Evolutionary conservation across 2,888 invertebrate genomes (phyloP).

Genomic region (Copidosoma aretas): DNA sequence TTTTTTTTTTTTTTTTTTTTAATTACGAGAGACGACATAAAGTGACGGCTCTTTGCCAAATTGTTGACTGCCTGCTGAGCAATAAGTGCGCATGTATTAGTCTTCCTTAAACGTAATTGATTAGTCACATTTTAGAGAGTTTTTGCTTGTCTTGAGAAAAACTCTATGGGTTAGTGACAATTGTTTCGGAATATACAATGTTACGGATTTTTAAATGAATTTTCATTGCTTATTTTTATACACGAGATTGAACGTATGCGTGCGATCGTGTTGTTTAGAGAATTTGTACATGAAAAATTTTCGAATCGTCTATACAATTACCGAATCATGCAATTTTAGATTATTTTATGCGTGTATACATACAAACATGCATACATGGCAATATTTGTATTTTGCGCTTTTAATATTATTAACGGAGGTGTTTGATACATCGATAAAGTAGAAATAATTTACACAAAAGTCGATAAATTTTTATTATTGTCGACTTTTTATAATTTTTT

Average conservation of each 20-base stretch:
- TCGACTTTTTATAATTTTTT: no score
- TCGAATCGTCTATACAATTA: no score
- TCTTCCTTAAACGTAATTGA: conserved; percentile 13
- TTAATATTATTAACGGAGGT: no score
- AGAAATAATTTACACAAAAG: no score
- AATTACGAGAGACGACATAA: not conserved
- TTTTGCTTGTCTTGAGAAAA: not conserved
- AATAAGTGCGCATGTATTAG: conserved; percentile 16
- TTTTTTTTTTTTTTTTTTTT: not conserved
- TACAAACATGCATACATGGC: no score
- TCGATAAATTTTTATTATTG: no score
- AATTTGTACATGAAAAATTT: not conserved
- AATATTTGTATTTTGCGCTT: no score
- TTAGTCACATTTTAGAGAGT: not conserved
- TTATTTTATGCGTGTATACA: no score
- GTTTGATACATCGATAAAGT: no score
- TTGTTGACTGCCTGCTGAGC: conserved; percentile 15
- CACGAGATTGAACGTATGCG: not conserved
- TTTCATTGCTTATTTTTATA: not conserved
- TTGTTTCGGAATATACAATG: not conserved
- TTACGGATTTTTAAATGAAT: not conserved
- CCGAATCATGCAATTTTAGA: no score
- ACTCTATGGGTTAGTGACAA: not conserved
- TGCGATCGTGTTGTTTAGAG: conserved; percentile 1
- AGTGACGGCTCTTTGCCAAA: conserved; percentile 11